Conservation (phyloP, 2,797 vertebrate genomes). For the Chlorospingus semifuscus region DNA sequence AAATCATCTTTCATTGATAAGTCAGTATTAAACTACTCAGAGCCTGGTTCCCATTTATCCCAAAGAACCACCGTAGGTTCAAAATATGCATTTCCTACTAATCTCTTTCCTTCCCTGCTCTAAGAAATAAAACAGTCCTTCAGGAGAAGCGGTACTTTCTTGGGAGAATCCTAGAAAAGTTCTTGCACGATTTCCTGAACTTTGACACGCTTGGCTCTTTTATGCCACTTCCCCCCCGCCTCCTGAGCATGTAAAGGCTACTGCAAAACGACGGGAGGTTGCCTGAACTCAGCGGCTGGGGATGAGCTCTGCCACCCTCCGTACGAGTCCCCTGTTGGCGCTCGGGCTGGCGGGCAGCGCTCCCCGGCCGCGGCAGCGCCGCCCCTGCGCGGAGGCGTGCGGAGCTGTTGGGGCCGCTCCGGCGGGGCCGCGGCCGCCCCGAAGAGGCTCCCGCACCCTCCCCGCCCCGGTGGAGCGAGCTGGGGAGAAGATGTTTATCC, state of each 20-base stretch:
- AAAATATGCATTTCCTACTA: background rate
- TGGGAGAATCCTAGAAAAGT: background rate
- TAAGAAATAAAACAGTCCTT: background rate
- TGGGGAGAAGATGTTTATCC: constrained; percentile 29
- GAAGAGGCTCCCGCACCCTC: background rate
- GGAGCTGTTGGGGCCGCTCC: background rate
- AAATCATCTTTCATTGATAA: background rate
- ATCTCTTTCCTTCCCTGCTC: background rate
- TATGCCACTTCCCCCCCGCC: fast-evolving
- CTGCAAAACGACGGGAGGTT: background rate
- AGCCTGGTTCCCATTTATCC: background rate
- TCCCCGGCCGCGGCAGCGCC: background rate
- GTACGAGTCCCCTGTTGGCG: background rate
- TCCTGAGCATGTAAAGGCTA: background rate
- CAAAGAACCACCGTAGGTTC: background rate
- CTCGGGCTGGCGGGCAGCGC: background rate
- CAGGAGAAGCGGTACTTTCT: background rate
- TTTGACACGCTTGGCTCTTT: background rate
- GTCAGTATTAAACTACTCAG: background rate
- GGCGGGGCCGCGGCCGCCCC: background rate
- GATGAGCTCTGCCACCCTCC: background rate
- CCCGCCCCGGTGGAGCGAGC: background rate
- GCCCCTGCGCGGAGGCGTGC: background rate
- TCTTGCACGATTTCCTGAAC: background rate
- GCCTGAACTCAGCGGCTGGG: background rate